phyloP scores from a whole-genome alignment of 2,113 vertebrate species.

The Perccottus glenii region DNA sequence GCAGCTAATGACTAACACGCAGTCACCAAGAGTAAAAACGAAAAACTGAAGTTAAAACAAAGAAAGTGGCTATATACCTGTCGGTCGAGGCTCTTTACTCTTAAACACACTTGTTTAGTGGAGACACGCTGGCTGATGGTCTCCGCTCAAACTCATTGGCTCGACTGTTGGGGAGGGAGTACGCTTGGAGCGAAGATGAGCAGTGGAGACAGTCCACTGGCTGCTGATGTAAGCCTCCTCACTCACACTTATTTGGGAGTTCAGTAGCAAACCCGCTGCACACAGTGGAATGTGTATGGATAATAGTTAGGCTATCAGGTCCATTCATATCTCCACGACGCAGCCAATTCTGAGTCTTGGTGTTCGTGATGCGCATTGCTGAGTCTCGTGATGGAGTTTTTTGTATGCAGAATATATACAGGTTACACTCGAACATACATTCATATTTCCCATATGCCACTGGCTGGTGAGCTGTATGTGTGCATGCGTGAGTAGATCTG shows the following conservation, averaged over 20 bases:
- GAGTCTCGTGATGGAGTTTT: too few species aligned
- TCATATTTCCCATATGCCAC: too few species aligned
- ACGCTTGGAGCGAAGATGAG: slow-evolving; percentile 37
- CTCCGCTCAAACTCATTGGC: slow-evolving; percentile 63
- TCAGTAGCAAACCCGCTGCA: not conserved
- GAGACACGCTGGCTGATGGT: slow-evolving; percentile 50
- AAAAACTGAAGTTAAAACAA: slow-evolving; percentile 5
- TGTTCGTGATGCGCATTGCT: not conserved
- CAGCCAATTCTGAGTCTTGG: not conserved
- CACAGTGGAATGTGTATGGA: not conserved
- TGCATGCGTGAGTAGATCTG: not conserved
- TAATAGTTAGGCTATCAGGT: not conserved
- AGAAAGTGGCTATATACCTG: slow-evolving; percentile 51
- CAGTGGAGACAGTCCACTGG: slow-evolving; percentile 52
- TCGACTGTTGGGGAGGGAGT: slow-evolving; percentile 47
- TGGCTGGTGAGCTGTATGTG: not conserved
- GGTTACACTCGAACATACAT: too few species aligned
- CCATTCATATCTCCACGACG: too few species aligned
- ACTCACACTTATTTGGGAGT: slow-evolving; percentile 21
- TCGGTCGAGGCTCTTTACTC: slow-evolving; percentile 61
- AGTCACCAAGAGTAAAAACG: not conserved
- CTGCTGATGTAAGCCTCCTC: slow-evolving; percentile 51
- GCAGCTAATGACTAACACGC: not conserved
- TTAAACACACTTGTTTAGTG: slow-evolving; percentile 62
- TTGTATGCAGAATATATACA: too few species aligned